phyloP scores from a whole-genome alignment of 2,888 invertebrate genomes.

The Apoda limacodes region DNA sequence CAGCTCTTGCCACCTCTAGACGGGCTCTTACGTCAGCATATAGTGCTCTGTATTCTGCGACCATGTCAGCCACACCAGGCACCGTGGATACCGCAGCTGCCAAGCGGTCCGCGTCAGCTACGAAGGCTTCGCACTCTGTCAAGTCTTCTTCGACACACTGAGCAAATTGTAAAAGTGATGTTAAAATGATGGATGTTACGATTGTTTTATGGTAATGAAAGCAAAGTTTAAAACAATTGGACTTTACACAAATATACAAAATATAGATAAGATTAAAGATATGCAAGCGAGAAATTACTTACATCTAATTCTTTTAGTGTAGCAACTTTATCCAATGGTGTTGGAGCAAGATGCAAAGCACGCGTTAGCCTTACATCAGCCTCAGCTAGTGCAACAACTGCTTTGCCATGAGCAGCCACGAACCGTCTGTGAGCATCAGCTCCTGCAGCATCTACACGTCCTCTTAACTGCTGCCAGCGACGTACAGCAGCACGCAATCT shows the following conservation, averaged over 20 bases:
- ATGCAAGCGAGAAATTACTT: no score
- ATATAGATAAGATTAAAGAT: no score
- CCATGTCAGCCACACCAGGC: conserved; percentile 43
- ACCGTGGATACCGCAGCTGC: conserved; percentile 29
- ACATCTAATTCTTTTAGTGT: conserved; percentile 60
- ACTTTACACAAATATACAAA: no score
- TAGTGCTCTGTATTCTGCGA: conserved; percentile 49
- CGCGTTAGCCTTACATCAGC: conserved; percentile 80
- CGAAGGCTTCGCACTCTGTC: conserved; percentile 42
- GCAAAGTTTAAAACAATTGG: no score
- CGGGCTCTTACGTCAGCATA: conserved; percentile 43
- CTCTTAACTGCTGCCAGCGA: conserved; percentile 74
- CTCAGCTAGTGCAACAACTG: conserved; percentile 77
- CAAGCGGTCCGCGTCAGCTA: conserved; percentile 47
- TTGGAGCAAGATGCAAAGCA: conserved; percentile 71
- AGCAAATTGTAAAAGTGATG: no score
- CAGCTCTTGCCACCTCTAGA: conserved; percentile 42
- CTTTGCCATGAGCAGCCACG: conserved; percentile 76
- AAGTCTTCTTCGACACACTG: conserved; percentile 51
- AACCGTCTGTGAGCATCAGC: conserved; percentile 76
- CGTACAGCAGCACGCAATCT: conserved; percentile 72
- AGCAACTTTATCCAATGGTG: conserved; percentile 48
- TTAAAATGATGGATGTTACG: no score
- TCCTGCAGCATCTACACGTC: conserved; percentile 70
- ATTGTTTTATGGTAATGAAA: no score